These are phyloP conservation scores for Drosophila rellima DNA, from an alignment of 2,888 invertebrate species.

Conservation along the genomic window DNA sequence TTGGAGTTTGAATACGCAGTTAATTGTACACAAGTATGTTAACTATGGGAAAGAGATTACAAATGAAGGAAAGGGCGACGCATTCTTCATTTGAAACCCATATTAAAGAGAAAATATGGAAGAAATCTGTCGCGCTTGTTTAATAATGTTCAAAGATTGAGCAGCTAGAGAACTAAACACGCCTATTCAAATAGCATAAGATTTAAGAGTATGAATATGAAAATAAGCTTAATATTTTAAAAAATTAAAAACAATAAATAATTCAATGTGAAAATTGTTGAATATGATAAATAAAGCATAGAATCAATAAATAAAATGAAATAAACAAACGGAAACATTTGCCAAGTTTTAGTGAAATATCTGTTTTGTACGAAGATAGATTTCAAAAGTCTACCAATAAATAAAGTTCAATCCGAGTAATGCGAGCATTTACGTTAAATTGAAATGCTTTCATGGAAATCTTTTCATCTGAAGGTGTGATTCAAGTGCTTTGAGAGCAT, in stretches of 20 bases:
- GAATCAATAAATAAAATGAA: neutral
- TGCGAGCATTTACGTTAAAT: neutral
- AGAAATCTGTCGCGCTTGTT: neutral
- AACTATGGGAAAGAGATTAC: neutral
- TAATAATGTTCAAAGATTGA: neutral
- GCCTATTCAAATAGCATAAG: neutral
- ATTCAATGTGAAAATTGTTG: neutral
- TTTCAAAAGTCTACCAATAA: neutral
- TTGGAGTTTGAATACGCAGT: neutral
- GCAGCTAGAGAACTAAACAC: neutral
- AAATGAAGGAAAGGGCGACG: neutral
- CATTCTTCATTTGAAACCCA: neutral
- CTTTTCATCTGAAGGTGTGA: neutral
- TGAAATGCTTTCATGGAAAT: neutral
- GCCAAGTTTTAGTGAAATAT: neutral
- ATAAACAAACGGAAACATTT: neutral
- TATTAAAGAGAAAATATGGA: neutral
- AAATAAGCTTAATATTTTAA: neutral
- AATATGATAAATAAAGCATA: neutral
- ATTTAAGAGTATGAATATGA: neutral
- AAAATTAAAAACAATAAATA: neutral
- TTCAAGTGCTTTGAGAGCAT: constrained; percentile 14
- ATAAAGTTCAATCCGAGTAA: neutral
- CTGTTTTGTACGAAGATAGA: neutral
- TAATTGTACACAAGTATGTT: neutral